Evolutionary conservation across 2,113 vertebrate species (phyloP), one percentile per base, ranked within the genome.

Genomic region (Gymnogyps californianus): DNA sequence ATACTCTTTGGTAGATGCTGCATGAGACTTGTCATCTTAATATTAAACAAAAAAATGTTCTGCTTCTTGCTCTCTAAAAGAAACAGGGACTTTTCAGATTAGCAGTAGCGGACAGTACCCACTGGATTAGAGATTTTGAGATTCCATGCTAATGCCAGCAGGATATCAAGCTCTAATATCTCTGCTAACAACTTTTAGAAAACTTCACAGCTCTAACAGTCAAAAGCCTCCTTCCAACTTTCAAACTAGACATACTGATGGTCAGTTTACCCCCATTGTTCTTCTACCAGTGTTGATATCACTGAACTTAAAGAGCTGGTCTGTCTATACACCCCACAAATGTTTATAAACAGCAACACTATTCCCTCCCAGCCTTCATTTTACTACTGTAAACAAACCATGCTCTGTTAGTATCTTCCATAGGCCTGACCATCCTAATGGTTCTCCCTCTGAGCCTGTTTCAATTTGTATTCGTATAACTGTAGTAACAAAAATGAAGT

Each of bases 171-270:
- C 8, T 69, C 44, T 18, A 67, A 6, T 5, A 59, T 12, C 36
- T 74, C 8, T 26, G 8, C 31, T 49, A 77, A 51, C 6, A 72
- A 36, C 18, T 59, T 69, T 13, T 9, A 13, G 5, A 84, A 76
- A 91, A 77, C 40, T 62, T 92, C 0, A 9, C 24, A 58, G 59
- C 21, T 82, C 12, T 18, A 65, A 15, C 3, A 81, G 10, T 34
- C 21, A 70, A 82, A 91, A 87, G 10, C 8, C 34, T 81, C 29
- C 40, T 77, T 64, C 22, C 16, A 18, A 1, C n/a, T 67, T 74
- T 66, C 40, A 81, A 72, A 16, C 2, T 62, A 44, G 0, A 47
- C 14, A 8, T 7, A 44, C 0, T 20, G 11, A 64, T 34, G 24
- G 14, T 3, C 9, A 61, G 12, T 51, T 84, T 29, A 51, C 21